Evolutionary conservation across 2,888 invertebrate genomes (phyloP).

Genomic region (Fabriciana adippe): DNA sequence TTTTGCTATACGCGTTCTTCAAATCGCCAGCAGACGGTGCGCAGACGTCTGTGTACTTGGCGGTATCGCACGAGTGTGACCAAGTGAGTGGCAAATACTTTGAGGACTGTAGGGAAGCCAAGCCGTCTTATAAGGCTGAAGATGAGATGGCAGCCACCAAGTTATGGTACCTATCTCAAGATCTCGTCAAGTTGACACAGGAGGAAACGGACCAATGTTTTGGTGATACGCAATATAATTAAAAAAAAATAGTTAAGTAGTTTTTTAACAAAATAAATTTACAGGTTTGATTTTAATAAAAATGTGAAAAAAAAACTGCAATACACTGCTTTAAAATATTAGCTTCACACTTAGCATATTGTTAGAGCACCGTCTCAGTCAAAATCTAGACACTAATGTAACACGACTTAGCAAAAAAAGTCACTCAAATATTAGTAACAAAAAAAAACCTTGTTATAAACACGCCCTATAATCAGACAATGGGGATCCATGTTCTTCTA

Average conservation of each 20-base stretch:
- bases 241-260: background rate
- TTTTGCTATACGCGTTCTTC: slow-evolving; percentile 86
- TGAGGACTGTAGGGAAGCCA: slow-evolving; percentile 87
- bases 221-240: slow-evolving; percentile 12
- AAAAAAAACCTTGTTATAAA: background rate
- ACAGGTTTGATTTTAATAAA: background rate
- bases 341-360: slow-evolving; percentile 30
- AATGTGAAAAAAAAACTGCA: background rate
- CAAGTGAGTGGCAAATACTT: slow-evolving; percentile 89
- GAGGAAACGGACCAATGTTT: slow-evolving; percentile 50
- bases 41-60: slow-evolving; percentile 88
- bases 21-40: slow-evolving; percentile 90
- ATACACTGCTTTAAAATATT: slow-evolving; percentile 3
- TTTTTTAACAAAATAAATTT: background rate
- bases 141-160: slow-evolving; percentile 87
- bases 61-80: slow-evolving; percentile 88
- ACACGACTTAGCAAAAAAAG: slow-evolving; percentile 23
- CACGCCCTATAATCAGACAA: background rate
- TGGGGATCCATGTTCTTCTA: too few relatives aligned
- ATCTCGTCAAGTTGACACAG: slow-evolving; percentile 60
- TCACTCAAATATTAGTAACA: slow-evolving; percentile 19
- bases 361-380: slow-evolving; percentile 15
- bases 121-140: slow-evolving; percentile 82
- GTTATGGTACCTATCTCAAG: slow-evolving; percentile 86
- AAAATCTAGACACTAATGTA: slow-evolving; percentile 13